Conservation (phyloP, 2,113 vertebrate genomes). For the Oenanthe melanoleuca region DNA sequence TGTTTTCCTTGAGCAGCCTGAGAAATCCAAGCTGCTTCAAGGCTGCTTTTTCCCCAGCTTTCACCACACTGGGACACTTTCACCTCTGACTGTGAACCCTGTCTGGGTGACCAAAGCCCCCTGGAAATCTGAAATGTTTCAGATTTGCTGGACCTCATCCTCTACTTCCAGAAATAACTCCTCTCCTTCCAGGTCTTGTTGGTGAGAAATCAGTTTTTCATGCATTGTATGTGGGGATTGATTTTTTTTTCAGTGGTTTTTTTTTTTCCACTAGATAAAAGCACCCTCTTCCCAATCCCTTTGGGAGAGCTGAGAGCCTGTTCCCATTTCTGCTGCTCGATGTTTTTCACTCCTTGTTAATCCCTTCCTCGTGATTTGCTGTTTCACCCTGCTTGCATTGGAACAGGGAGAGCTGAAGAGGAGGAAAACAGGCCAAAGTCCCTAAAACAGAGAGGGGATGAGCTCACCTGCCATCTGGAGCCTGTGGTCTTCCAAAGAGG, state of each 20-base stretch:
- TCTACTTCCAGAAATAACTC: neutral
- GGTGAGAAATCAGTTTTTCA: neutral
- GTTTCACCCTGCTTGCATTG: neutral
- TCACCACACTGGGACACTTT: accelerated
- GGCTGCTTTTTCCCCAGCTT: too few relatives aligned
- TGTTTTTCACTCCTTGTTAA: neutral
- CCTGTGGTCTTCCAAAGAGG: slow-evolving; percentile 34
- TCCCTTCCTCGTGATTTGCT: neutral
- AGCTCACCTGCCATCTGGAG: slow-evolving; percentile 45
- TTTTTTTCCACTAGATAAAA: neutral
- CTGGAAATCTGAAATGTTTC: neutral
- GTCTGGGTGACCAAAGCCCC: too few relatives aligned
- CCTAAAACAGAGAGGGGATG: neutral
- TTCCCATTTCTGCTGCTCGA: neutral
- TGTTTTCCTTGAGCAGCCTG: too few relatives aligned
- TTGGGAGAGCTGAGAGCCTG: neutral
- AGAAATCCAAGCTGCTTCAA: too few relatives aligned
- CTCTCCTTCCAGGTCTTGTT: neutral
- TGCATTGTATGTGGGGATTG: neutral
- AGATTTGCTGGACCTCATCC: neutral
- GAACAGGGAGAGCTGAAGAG: neutral
- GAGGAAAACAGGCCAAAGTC: neutral
- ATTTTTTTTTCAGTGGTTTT: neutral
- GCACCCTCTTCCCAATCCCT: neutral
- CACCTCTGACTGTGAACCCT: too few relatives aligned